phyloP scores from a whole-genome alignment of 2,888 invertebrate genomes.

The Scaeva pyrastri region DNA sequence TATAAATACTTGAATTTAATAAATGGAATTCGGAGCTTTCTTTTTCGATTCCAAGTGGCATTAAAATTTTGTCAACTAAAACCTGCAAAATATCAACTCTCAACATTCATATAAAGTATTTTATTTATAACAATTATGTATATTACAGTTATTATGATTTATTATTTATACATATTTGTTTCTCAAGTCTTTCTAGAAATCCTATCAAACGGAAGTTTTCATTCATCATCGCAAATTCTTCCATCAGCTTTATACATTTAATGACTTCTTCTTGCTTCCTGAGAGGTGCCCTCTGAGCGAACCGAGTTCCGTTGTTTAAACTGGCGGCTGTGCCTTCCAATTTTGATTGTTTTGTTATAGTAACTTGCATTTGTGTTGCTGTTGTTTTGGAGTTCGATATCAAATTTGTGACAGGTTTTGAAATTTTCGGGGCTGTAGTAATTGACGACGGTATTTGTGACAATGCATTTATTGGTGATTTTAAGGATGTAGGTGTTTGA shows the following conservation, averaged over 20 bases:
- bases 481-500: neutral
- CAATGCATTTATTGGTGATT: neutral
- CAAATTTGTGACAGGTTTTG: neutral
- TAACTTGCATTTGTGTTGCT: neutral
- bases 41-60: too few relatives aligned
- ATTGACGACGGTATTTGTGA: neutral
- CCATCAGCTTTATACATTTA: constrained; percentile 49
- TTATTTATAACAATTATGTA: too few relatives aligned
- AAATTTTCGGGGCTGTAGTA: neutral
- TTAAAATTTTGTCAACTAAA: too few relatives aligned
- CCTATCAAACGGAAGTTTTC: constrained; percentile 57
- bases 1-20: too few relatives aligned
- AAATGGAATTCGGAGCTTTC: too few relatives aligned
- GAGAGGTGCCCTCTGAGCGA: neutral
- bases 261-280: constrained; percentile 30
- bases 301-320: neutral
- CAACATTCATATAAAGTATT: too few relatives aligned
- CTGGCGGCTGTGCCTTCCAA: neutral
- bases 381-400: neutral
- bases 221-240: constrained; percentile 58
- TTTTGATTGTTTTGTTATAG: neutral
- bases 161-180: neutral
- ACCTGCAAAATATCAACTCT: too few relatives aligned
- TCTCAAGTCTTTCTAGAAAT: constrained; percentile 46
- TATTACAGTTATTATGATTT: neutral